Base-by-base conservation (phyloP, 2,888 invertebrate species). In the Rhamnusium bicolor region DNA sequence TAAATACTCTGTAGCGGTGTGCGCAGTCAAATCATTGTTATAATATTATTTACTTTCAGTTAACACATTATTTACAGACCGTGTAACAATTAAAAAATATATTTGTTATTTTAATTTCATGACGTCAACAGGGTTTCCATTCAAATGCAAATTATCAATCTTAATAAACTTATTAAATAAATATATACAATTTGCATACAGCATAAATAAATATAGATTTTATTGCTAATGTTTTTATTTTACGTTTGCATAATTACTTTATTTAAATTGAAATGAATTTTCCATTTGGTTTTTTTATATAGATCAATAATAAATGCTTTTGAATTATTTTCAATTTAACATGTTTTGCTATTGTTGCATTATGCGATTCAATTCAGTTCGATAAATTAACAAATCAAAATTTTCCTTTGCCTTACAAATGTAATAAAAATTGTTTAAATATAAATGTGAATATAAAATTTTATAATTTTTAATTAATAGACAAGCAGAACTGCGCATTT, bases 71-170 rank as follows among this genome's bases (percentile, higher is more conserved):
- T 40, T 40, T 40, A n/a, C n/a, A n/a, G 40, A 40, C 5, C 40
- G 4, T n/a, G 40, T 12, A 40, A 40, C 2, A 40, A 40, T n/a
- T 2, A 2, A 2, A 24, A 24, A 24, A 24, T 6, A 24, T 12
- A n/a, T 40, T n/a, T n/a, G 1, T n/a, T 40, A 40, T n/a, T 40
- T 1, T n/a, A n/a, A 40, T 40, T 40, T 40, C 4, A 40, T 40
- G 40, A 40, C 40, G 40, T 40, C 40, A 40, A 10, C n/a, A 40
- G n/a, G 12, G 10, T 40, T 40, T 40, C 27, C 63, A 51, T 27
- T 63, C 49, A 14, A 51, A 63, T 51, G 63, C 29, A 49, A 61
- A 61, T 46, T 24, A 40, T 63, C 51, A 51, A 51, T 49, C 63
- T 29, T 51, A 16, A 27, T 16, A 27, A 63, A 29, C 63, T 21